Evolutionary conservation across 1,140 invertebrate genomes (phyloP), one percentile per base, ranked within the genome.

Genomic region (Conus betulinus): DNA sequence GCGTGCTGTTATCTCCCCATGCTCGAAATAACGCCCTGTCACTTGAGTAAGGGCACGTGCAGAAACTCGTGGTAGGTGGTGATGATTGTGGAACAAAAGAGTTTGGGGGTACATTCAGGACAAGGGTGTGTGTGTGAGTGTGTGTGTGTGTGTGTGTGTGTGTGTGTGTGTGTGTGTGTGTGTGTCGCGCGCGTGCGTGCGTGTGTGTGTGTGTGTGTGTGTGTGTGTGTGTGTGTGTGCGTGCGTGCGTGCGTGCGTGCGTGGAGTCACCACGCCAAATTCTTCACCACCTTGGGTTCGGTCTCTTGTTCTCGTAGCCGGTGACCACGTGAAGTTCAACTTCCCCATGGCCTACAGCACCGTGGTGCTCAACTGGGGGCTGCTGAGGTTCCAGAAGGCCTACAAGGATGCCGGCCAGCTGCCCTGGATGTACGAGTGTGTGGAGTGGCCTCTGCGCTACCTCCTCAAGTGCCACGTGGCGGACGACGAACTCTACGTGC

Each of bases 71-170:
- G 97, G 97, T 93, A 93, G 93, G 52, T 39, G 93, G 52, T 39
- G 39, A 39, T 0, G 39, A 1, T 39, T 39, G 39, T 3, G 39
- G 39, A 39, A 39, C 39, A 39, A 39, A 39, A 93, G 8, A 94
- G 96, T 63, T 96, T 96, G 6, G 96, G 96, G 92, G 97, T 97
- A 91, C 93, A 97, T 11, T 96, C 95, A 15, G 97, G 97, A 78
- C 97, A 97, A 81, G 97, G 97, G 94, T 97, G 97, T 92, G 97
- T 60, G 97, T 91, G 96, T 96, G 97, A 94, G 94, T 92, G n/a
- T 57, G 15, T 57, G 15, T 57, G 57, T 60, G 57, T 60, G 57
- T 60, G 1, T 60, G 55, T 57, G 55, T 57, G 55, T 57, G 55
- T 57, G 55, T 57, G 55, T 57, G 55, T 57, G 55, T 57, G 55